Evolutionary conservation across 2,888 invertebrate genomes (phyloP).

Genomic region (Chironomus riparius): DNA sequence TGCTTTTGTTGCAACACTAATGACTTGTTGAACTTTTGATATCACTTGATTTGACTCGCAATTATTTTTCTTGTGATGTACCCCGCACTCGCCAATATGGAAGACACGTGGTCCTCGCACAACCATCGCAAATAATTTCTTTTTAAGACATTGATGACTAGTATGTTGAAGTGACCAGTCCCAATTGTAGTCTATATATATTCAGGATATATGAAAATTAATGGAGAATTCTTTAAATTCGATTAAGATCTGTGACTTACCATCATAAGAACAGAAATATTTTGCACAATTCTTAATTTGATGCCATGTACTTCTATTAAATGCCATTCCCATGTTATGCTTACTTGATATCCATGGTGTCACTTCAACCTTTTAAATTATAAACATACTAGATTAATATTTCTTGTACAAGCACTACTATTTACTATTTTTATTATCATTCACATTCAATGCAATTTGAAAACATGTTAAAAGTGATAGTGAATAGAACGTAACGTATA

Average conservation of each 20-base stretch:
- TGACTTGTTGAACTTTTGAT: constrained; percentile 71
- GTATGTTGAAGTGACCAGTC: constrained; percentile 94
- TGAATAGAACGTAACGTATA: no score
- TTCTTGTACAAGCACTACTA: not conserved
- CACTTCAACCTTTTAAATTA: constrained; percentile 62
- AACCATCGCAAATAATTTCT: constrained; percentile 76
- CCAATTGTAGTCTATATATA: constrained; percentile 78
- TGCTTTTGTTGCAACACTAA: constrained; percentile 56
- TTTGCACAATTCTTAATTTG: constrained; percentile 69
- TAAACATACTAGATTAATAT: not conserved
- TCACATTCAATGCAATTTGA: no score
- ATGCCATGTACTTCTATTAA: constrained; percentile 81
- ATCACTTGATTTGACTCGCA: constrained; percentile 79
- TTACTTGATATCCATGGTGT: constrained; percentile 94
- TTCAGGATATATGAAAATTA: not conserved
- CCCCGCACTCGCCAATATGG: constrained; percentile 98
- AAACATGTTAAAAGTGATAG: no score
- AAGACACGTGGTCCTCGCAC: constrained; percentile 91
- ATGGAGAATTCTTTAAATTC: not conserved
- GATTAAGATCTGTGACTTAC: not conserved
- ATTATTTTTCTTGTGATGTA: constrained; percentile 89
- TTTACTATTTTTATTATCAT: no score
- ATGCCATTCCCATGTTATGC: constrained; percentile 99
- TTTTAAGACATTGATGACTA: constrained; percentile 69
- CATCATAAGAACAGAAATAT: constrained; percentile 92